Percentiles rank a stretch among this genome's conserved stretches.
These are phyloP conservation scores for Pycnonotus jocosus DNA, from an alignment of 2,113 vertebrate genomes.

Conservation along the genomic window DNA sequence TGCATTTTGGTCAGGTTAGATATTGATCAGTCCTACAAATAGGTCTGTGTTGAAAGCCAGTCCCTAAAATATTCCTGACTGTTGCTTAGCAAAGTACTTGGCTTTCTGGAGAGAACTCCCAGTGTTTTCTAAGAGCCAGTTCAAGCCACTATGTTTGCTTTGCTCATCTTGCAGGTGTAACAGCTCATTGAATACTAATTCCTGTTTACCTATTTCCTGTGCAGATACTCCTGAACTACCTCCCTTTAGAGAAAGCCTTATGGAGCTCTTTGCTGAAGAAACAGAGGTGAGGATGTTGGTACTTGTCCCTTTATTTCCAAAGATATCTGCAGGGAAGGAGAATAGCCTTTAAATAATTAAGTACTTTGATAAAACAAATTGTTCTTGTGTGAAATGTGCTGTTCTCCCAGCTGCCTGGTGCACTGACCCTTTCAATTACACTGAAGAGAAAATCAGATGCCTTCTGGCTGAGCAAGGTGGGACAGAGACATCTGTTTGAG, in stretches of 20 bases:
- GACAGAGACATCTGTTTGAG: too few relatives aligned
- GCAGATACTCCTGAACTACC: slow-evolving; percentile 95
- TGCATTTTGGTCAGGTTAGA: neutral
- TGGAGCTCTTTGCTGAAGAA: slow-evolving; percentile 91
- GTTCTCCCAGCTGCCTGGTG: neutral
- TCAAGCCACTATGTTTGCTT: neutral
- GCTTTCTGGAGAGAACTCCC: neutral
- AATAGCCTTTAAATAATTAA: slow-evolving; percentile 31
- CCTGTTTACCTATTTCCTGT: neutral
- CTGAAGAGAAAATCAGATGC: neutral
- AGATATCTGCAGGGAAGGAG: neutral
- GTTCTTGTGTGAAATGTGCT: neutral
- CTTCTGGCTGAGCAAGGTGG: neutral
- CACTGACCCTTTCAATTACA: neutral
- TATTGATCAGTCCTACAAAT: neutral
- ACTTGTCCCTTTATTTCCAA: neutral
- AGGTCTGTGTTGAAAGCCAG: neutral
- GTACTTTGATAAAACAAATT: neutral
- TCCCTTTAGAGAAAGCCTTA: slow-evolving; percentile 84
- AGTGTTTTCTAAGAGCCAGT: neutral
- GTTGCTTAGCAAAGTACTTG: neutral
- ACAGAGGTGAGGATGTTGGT: slow-evolving; percentile 79
- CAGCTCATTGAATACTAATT: neutral
- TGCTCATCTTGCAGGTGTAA: neutral
- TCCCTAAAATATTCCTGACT: neutral